phyloP scores from a whole-genome alignment of 2,888 invertebrate species.

The Caenorhabditis angaria region DNA sequence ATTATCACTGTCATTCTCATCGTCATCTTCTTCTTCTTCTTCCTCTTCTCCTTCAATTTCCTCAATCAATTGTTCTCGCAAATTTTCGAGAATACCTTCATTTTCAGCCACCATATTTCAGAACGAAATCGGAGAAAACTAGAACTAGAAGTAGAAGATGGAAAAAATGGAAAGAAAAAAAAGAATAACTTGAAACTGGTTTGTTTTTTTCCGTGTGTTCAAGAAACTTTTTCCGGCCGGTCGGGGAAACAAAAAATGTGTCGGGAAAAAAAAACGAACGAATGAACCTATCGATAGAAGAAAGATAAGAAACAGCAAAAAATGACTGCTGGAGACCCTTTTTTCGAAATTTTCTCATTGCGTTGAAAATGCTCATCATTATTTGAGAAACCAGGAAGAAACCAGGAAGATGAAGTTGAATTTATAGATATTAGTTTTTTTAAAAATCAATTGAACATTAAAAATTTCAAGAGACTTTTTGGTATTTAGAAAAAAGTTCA shows the following conservation, averaged over 20 bases:
- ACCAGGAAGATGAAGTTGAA: no score
- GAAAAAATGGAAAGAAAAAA: no score
- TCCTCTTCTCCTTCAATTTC: background rate
- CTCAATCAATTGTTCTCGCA: no score
- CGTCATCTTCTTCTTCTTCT: background rate
- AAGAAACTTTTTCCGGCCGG: background rate
- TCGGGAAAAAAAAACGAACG: background rate
- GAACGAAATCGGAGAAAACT: background rate
- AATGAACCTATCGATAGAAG: background rate
- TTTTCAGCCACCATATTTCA: background rate
- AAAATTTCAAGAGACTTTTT: no score
- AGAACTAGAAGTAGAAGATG: background rate
- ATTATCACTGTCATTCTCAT: background rate
- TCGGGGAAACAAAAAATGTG: background rate
- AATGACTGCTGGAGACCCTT: background rate
- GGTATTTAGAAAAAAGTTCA: no score
- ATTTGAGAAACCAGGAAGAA: no score
- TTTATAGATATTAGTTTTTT: no score
- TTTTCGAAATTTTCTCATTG: background rate
- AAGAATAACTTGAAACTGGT: background rate
- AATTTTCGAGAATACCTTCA: background rate
- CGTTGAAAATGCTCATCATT: background rate
- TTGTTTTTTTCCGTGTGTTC: background rate
- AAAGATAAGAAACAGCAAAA: background rate
- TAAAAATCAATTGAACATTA: no score